phyloP scores from a whole-genome alignment of 92 coral and sea anemone genomes.

The Diadumene lineata region DNA sequence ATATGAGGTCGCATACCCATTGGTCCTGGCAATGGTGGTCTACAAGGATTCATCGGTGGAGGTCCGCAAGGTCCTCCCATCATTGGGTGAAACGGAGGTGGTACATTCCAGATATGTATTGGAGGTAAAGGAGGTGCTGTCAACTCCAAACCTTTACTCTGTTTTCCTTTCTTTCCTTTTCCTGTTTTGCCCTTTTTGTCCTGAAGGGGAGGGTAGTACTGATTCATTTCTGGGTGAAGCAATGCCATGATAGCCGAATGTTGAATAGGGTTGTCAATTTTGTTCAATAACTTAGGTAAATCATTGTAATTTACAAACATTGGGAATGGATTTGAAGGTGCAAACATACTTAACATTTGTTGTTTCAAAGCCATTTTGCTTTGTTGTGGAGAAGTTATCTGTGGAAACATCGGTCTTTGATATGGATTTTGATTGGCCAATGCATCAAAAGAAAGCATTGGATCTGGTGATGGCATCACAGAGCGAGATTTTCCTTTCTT shows the following conservation, averaged over 20 bases:
- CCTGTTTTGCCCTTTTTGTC: constrained; percentile 8
- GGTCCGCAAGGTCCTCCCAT: constrained; percentile 12
- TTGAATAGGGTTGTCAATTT: constrained; percentile 23
- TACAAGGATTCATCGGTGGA: constrained; percentile 13
- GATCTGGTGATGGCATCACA: constrained; percentile 4
- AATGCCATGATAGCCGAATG: constrained; percentile 22
- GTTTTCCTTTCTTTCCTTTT: constrained; percentile 18
- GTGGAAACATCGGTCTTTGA: constrained; percentile 15
- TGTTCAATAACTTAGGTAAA: constrained; percentile 11
- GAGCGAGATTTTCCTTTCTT: constrained; percentile 27
- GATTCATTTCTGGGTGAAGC: constrained; percentile 22
- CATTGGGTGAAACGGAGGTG: constrained; percentile 30
- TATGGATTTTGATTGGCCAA: constrained; percentile 1
- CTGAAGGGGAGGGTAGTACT: constrained; percentile 1
- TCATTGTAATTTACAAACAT: constrained; percentile 6
- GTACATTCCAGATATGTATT: constrained; percentile 27
- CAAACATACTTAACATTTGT: not conserved
- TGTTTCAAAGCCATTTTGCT: not conserved
- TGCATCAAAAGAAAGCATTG: not conserved
- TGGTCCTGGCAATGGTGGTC: constrained; percentile 4
- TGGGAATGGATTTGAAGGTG: constrained; percentile 18
- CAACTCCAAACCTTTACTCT: not conserved
- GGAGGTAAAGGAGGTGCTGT: constrained; percentile 20
- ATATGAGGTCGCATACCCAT: constrained; percentile 3
- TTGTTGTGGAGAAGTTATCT: not conserved